Base-by-base conservation (phyloP, 2,113 vertebrate genomes). In the Vidua chalybeata region DNA sequence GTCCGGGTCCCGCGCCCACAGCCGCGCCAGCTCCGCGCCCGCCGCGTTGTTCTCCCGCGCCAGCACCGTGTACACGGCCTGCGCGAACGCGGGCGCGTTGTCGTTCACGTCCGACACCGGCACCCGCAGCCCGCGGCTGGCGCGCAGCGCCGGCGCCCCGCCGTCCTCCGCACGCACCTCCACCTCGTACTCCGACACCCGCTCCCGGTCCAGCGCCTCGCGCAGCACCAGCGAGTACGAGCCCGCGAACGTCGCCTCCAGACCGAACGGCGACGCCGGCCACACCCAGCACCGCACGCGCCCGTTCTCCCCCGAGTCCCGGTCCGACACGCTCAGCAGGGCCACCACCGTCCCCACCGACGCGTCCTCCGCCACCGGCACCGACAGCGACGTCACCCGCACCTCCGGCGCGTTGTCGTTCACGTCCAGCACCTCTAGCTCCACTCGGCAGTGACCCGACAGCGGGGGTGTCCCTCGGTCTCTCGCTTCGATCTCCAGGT, bases 301-400 rank as follows among this genome's bases (percentile, higher is more conserved):
- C 0, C 98, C 97, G 31, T 99, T 99, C 89, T 83, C 86, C 1
- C 98, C 98, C 11, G 98, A 97, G 94, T 99, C 99, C 4, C 84
- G 94, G 90, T 99, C 99, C 43, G 92, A 98, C 26, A 99, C 98
- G 5, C 97, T 98, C 52, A 99, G 97, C 37, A 99, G 96, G 8
- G 98, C 98, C 18, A 99, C 98, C 66, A 98, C 98, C 5, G 98
- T 98, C 37, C 98, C 99, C 76, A 69, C 2, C 5, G 97, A 26
- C 30, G 98, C 97, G 37, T 99, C 98, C 19, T 99, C 99, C 41
- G 88, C 31, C 33, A 99, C 77, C 26, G 97, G 74, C 30, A 98
- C 97, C 7, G 98, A 96, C 33, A 99, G 74, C 9, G 98, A 99
- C 35, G 98, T 98, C 31, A 99, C 91, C 49, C 46, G 22, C 10